Evolutionary conservation across 2,113 vertebrate species (phyloP).

Genomic region (Apodemus speciosus): DNA sequence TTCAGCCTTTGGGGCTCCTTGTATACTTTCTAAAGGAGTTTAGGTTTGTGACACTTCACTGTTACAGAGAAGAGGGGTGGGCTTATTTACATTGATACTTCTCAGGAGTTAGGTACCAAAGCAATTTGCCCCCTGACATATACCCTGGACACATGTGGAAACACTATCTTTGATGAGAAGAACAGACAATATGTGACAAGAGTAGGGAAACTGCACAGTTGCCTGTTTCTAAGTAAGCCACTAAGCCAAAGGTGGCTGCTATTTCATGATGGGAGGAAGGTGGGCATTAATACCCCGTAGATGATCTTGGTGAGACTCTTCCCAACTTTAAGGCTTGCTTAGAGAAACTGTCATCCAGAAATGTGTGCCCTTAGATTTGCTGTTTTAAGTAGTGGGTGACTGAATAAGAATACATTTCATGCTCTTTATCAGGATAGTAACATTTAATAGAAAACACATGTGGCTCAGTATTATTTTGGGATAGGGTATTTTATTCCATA

Average conservation of each 20-base stretch:
- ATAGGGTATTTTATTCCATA: slow-evolving; percentile 10
- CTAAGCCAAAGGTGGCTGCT: slow-evolving; percentile 13
- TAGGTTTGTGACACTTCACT: background rate
- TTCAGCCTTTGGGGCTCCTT: slow-evolving; percentile 34
- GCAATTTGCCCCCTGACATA: background rate
- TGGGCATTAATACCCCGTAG: slow-evolving; percentile 18
- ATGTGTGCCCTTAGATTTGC: background rate
- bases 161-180: slow-evolving; percentile 37
- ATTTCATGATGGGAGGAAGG: background rate
- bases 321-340: background rate
- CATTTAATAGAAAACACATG: slow-evolving; percentile 29
- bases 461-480: slow-evolving; percentile 38
- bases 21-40: background rate
- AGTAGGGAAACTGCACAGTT: slow-evolving; percentile 9
- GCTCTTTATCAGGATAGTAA: slow-evolving; percentile 41
- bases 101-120: slow-evolving; percentile 1
- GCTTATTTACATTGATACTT: slow-evolving; percentile 12
- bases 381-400: background rate
- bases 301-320: slow-evolving; percentile 47
- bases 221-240: slow-evolving; percentile 36
- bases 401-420: slow-evolving; percentile 54
- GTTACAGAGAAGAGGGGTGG: slow-evolving; percentile 30
- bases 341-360: slow-evolving; percentile 39
- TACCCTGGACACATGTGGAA: slow-evolving; percentile 3
- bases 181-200: background rate